These are phyloP conservation scores for Ciona savignyi DNA, from an alignment of 23 tunicate species.

Conservation along the genomic window DNA sequence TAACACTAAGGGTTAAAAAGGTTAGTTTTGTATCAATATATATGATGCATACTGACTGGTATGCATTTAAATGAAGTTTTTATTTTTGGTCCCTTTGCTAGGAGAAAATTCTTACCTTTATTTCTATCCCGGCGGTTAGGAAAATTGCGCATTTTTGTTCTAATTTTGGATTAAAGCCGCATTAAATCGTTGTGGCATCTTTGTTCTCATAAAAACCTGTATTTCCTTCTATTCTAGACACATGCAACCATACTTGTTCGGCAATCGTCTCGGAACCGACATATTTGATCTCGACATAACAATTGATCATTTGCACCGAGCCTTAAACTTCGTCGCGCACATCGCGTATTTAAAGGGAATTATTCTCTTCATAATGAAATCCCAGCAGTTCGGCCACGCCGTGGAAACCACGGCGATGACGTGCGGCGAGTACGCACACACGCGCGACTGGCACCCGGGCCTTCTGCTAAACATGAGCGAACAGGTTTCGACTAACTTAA, in stretches of 20 bases:
- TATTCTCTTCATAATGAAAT: constrained; percentile 64
- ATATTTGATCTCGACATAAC: constrained; percentile 83
- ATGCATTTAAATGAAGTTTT: no score
- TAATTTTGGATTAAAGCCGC: no score
- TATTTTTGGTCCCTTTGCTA: no score
- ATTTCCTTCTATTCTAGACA: constrained; percentile 28
- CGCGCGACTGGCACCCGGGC: constrained; percentile 34
- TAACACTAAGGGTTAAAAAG: no score
- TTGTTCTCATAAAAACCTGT: no score
- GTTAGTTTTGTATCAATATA: no score
- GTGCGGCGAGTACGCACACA: constrained; percentile 82
- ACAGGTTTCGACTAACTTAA: no score
- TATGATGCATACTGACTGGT: no score
- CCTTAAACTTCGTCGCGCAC: constrained; percentile 91
- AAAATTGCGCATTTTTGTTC: no score
- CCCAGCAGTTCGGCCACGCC: constrained; percentile 41
- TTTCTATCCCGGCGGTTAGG: no score
- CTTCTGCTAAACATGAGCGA: constrained; percentile 18
- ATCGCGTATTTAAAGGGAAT: constrained; percentile 68
- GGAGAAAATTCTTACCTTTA: no score
- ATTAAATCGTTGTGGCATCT: no score
- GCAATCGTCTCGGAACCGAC: constrained; percentile 81
- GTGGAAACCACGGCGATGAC: constrained; percentile 55
- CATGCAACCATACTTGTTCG: constrained; percentile 82
- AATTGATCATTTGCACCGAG: constrained; percentile 45